Evolutionary conservation across 2,888 invertebrate genomes (phyloP), one percentile per base, ranked within the genome.

Genomic region (Temnothorax rugatulus): DNA sequence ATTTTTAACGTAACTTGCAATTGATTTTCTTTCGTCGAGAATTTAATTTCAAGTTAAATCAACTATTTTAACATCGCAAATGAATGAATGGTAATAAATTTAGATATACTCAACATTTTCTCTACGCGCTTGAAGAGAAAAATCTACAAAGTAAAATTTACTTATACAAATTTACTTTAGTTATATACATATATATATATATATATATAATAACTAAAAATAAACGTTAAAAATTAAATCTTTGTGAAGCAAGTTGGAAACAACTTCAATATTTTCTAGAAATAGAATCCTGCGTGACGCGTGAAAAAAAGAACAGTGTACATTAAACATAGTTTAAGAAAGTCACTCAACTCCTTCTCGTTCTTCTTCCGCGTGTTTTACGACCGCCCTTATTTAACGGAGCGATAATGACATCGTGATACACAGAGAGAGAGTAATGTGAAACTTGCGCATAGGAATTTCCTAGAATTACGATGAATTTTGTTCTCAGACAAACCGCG

Each of bases 21-120:
- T 71, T 54, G 21, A 52, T 71, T 38, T 52, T 71, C 11, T 38
- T 57, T 73, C 15, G 1, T 4, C 21, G 13, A 25, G 18, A 38
- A 73, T 73, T 73, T 38, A 21, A 18, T 25, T 41, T 25, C 9
- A 41, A 57, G 25, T 41, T 73, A 73, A 73, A 54, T 41, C 38
- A 54, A 21, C 21, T 38, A 25, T 21, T 21, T 71, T 54, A 71
- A 71, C 21, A 38, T 54, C 9, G 9, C 5, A 21, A 71, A 52
- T 69, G 8, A 69, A 18, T 50, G 34, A 69, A n/a, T 4, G 8
- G 15, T 25, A 13, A 44, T 61, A 47, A 75, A 75, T 61, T 25
- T 61, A n/a, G 34, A 59, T 18, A 38, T 38, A 21, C 15, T 52
- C 57, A 57, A 71, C n/a, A 25, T 41, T 41, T 15, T 11, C 34